A percentile compares a stretch with the other conserved stretches of the same genome.
Evolutionary conservation across 2,888 invertebrate genomes (phyloP).

Genomic region (Trachelus stipa): DNA sequence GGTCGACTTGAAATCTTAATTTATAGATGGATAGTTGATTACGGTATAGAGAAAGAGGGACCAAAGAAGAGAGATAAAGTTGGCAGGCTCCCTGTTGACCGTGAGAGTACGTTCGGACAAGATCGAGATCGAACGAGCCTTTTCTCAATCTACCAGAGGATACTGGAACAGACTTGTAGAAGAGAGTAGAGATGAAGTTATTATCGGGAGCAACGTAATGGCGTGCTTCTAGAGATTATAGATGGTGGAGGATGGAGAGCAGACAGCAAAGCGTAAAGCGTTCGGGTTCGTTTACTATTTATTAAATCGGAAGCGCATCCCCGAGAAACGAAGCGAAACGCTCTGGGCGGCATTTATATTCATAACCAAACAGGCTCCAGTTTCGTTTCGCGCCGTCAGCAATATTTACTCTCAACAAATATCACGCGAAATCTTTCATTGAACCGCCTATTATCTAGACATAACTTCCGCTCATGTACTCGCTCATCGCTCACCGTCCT

Average conservation of each 20-base stretch:
- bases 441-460: constrained; percentile 24
- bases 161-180: not conserved
- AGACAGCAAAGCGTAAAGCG: not conserved
- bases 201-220: not conserved
- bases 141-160: not conserved
- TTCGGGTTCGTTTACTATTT: constrained; percentile 5
- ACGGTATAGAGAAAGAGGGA: too few relatives aligned
- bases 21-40: too few relatives aligned
- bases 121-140: not conserved
- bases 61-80: too few relatives aligned
- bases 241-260: too few relatives aligned
- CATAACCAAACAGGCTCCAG: constrained; percentile 40
- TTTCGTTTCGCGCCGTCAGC: constrained; percentile 34
- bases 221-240: not conserved
- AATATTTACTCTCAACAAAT: constrained; percentile 49
- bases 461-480: constrained; percentile 14
- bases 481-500: not conserved
- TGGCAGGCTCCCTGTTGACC: not conserved
- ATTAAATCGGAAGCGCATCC: constrained; percentile 2
- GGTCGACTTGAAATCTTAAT: too few relatives aligned
- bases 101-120: not conserved
- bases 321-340: not conserved
- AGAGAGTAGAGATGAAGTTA: not conserved
- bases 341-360: constrained; percentile 43
- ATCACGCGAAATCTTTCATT: constrained; percentile 45